Base-by-base conservation (phyloP, 2,113 vertebrate genomes). In the Labeo catla region DNA sequence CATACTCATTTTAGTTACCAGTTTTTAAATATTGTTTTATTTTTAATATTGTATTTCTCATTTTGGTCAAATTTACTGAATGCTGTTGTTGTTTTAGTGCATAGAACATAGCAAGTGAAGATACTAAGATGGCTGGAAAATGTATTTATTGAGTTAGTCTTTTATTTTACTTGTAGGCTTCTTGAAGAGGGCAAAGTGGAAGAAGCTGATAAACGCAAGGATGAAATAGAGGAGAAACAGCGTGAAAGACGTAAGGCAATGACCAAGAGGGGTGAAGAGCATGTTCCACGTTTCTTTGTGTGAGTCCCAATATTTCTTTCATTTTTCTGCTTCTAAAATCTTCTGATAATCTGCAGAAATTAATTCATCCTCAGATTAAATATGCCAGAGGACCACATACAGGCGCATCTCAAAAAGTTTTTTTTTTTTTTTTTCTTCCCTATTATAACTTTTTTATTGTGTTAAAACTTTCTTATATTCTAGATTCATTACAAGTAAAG, bases 211-310 rank as follows among this genome's bases (percentile, higher is more conserved):
- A 94, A 95, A 11, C 95, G 93, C 89, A 99, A 99, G 89, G 95
- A 97, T 0, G 94, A 96, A 74, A 95, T 98, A 1, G 97, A 99
- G 91, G 95, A 97, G 93, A 95, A 97, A 3, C 97, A 99, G 91
- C 92, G 97, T 7, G 95, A 97, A 63, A 91, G 96, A 68, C 95
- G 97, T 84, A 95, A 95, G 49, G 95, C 97, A n/a, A 95, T 98
- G 96, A 93, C 95, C 43, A 97, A 98, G 85, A 96, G 88, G 87
- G 96, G 96, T 82, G 95, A 97, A 80, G 87, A 92, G 21, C 97
- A 99, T 90, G 91, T 93, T 49, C 95, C 97, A 0, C 95, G 96
- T 34, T 99, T 98, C 91, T 99, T 99, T 95, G 96, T 93, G 97
- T 97, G 36, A 92, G 93, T 70, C 23, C 16, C 43, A 74, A 0